phyloP scores from a whole-genome alignment of 1,140 invertebrate species.

The Wasmannia auropunctata region DNA sequence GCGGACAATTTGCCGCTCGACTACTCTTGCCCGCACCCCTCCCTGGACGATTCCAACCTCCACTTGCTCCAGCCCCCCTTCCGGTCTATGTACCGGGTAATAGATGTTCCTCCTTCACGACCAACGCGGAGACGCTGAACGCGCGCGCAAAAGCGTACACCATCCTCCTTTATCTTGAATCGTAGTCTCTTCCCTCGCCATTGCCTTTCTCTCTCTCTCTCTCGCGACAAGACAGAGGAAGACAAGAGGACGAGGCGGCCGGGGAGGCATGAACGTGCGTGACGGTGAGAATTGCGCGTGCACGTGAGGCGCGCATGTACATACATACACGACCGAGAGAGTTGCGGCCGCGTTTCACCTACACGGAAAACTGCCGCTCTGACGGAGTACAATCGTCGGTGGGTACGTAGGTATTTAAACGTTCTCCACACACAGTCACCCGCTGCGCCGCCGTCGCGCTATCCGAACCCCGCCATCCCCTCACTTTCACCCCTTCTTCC shows the following conservation, averaged over 20 bases:
- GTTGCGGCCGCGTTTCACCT: constrained; percentile 67
- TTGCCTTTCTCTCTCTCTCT: constrained; percentile 33
- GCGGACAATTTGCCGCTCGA: constrained; percentile 86
- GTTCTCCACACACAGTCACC: constrained; percentile 70
- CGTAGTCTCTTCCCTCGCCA: constrained; percentile 22
- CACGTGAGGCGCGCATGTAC: constrained; percentile 1
- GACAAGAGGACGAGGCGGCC: background rate
- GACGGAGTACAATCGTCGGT: constrained; percentile 59
- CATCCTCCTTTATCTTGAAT: constrained; percentile 69
- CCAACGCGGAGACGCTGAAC: constrained; percentile 73
- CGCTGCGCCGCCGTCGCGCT: constrained; percentile 57
- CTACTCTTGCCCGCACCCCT: constrained; percentile 84
- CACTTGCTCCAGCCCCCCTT: constrained; percentile 67
- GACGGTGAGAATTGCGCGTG: constrained; percentile 69
- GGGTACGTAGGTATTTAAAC: constrained; percentile 75
- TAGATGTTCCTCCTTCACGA: constrained; percentile 84
- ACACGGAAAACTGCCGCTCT: constrained; percentile 55
- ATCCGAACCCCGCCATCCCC: constrained; percentile 32
- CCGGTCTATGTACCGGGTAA: constrained; percentile 82
- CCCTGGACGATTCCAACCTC: constrained; percentile 77
- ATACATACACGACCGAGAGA: constrained; percentile 29
- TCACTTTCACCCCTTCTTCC: constrained; percentile 65
- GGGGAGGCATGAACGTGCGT: constrained; percentile 29
- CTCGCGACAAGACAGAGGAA: background rate
- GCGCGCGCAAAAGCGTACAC: constrained; percentile 70